Base-by-base conservation (phyloP, 2,888 invertebrate species). In the Mantis religiosa region DNA sequence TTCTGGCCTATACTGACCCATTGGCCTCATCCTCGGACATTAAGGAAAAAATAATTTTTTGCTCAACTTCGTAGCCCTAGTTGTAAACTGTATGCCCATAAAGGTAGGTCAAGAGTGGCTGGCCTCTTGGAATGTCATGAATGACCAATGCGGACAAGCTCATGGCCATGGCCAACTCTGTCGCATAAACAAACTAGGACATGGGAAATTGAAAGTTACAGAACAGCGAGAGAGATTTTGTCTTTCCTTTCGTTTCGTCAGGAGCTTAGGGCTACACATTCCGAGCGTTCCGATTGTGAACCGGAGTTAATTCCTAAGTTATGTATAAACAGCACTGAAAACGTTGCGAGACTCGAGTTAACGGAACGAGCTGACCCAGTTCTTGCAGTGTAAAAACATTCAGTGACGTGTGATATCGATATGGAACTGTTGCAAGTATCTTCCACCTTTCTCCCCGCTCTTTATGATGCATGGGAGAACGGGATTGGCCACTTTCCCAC, bases 401-500 rank as follows among this genome's bases (percentile, higher is more conserved):
- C 54, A 71, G 25, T 71, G 20, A 71, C 54, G 54, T 71, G 3
- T 71, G 20, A 71, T 71, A 71, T 71, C 20, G 15, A 71, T 71
- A 71, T 71, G 54, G 54, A 71, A 71, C 54, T 71, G 54, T 71
- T 71, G 54, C 54, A 54, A 14, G 15, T 54, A 15, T 54, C 54
- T 54, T 20, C 54, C 54, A 15, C 20, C 54, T 71, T 25, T 71
- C 54, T 25, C 54, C 54, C 20, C 25, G 54, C 54, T 71, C 54
- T 81, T 86, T 86, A 81, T 86, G 86, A 86, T 71, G 54, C 86
- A 71, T 86, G 86, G 86, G 86, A 86, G 86, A 71, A 86, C 28
- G 54, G 81, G 86, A 86, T 86, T 86, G 86, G 86, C 54, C 86
- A 86, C 86, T 86, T 86, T 86, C 86, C 86, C 86, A 86, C 86